Conservation (phyloP, 2,113 vertebrate species). For the Herpetotheres cachinnans region DNA sequence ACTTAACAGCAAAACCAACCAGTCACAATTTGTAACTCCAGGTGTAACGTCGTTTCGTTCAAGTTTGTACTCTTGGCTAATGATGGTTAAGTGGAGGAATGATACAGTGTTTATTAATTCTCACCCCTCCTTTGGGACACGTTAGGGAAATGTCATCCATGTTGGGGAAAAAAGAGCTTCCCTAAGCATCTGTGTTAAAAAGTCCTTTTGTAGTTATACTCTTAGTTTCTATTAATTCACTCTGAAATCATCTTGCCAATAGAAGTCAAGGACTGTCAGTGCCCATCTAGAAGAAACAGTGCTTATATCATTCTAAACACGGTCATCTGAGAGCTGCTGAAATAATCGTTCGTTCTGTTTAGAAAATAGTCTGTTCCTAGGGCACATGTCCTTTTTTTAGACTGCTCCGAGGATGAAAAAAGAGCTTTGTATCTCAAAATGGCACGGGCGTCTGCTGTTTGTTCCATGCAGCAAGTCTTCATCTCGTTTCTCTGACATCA, state of each 20-base stretch:
- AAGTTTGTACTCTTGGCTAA: neutral
- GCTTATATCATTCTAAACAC: neutral
- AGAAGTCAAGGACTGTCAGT: neutral
- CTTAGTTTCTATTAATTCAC: neutral
- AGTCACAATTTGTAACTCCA: neutral
- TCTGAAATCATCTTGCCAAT: neutral
- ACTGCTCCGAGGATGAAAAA: constrained; percentile 27
- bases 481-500: neutral
- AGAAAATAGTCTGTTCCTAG: constrained; percentile 63
- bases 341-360: constrained; percentile 35
- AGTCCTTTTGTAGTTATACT: neutral
- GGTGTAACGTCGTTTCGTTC: neutral
- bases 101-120: neutral
- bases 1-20: neutral
- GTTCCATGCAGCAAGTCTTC: neutral
- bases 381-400: constrained; percentile 64
- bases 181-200: neutral
- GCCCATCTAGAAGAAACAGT: neutral
- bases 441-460: constrained; percentile 18
- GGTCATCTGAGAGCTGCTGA: constrained; percentile 34
- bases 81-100: neutral
- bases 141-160: neutral
- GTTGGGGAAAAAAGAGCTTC: neutral
- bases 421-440: constrained; percentile 54
- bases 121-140: neutral